Conservation (phyloP, 2,797 vertebrate genomes). For the Poecile montanus region DNA sequence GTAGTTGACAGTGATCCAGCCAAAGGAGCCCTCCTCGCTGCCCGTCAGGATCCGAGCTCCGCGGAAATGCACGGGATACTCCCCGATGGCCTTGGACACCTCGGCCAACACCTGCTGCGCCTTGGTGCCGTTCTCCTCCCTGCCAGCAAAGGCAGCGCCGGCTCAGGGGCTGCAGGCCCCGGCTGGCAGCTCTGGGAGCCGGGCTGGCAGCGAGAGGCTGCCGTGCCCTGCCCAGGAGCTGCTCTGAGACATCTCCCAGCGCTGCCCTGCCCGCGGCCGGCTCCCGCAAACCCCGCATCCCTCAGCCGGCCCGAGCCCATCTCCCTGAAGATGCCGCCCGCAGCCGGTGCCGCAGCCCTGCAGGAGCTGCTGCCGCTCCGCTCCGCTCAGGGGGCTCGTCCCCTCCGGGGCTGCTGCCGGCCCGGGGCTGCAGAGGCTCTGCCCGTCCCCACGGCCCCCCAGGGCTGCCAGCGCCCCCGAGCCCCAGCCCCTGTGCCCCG, state of each 20-base stretch:
- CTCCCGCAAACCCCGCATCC: neutral
- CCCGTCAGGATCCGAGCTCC: conserved; percentile 82
- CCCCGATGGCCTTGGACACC: conserved; percentile 75
- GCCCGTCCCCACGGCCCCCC: neutral
- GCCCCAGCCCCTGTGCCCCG: neutral
- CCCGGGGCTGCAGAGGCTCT: neutral
- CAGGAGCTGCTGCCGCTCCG: neutral
- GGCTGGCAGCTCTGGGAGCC: neutral
- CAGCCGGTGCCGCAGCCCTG: neutral
- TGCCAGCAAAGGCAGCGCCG: neutral
- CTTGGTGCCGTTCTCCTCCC: conserved; percentile 45
- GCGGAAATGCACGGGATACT: conserved; percentile 81
- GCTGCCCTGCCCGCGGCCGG: neutral
- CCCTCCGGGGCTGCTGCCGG: neutral
- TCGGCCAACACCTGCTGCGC: conserved; percentile 75
- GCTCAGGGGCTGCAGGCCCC: neutral
- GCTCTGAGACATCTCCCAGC: neutral
- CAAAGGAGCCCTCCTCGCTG: conserved; percentile 83
- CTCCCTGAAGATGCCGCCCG: neutral
- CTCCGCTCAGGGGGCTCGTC: neutral
- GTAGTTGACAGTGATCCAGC: conserved; percentile 90
- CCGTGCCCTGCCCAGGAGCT: neutral
- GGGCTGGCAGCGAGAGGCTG: neutral
- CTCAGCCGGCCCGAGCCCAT: accelerated
- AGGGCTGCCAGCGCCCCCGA: neutral